Percentiles rank a stretch among this genome's conserved stretches.
phyloP scores from a whole-genome alignment of 1,140 invertebrate species.

The Eciton burchellii region DNA sequence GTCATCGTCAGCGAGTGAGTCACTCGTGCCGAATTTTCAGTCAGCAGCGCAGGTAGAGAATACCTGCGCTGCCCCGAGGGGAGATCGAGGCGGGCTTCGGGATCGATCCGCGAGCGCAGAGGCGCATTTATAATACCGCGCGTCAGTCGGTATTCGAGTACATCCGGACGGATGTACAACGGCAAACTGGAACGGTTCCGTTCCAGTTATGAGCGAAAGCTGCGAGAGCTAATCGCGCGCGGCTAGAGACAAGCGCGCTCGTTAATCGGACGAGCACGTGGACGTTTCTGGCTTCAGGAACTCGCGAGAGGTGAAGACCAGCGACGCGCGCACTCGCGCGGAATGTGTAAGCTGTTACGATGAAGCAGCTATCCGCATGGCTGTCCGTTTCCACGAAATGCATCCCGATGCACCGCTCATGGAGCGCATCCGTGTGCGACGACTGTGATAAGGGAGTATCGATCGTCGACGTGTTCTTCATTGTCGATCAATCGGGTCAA shows the following conservation, averaged over 20 bases:
- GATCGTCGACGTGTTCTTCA: constrained; percentile 42
- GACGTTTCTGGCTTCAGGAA: constrained; percentile 33
- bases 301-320: constrained; percentile 6
- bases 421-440: constrained; percentile 54
- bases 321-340: neutral
- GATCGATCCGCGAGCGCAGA: constrained; percentile 11
- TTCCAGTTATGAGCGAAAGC: neutral
- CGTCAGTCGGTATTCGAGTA: no score
- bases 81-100: neutral
- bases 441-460: constrained; percentile 68
- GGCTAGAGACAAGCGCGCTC: constrained; percentile 3
- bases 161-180: no score
- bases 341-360: no score
- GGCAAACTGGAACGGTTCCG: constrained; percentile 6
- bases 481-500: constrained; percentile 67
- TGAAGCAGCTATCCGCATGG: constrained; percentile 57
- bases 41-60: constrained; percentile 22
- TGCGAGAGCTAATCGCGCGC: neutral
- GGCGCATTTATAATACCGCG: no score
- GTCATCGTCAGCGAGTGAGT: constrained; percentile 63
- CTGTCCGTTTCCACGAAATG: constrained; percentile 32
- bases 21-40: constrained; percentile 64
- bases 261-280: constrained; percentile 36
- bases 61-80: neutral
- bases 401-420: constrained; percentile 9